These are phyloP conservation scores for Umimayanthus chanpuru DNA, from an alignment of 92 coral and sea anemone genomes.

Conservation along the genomic window DNA sequence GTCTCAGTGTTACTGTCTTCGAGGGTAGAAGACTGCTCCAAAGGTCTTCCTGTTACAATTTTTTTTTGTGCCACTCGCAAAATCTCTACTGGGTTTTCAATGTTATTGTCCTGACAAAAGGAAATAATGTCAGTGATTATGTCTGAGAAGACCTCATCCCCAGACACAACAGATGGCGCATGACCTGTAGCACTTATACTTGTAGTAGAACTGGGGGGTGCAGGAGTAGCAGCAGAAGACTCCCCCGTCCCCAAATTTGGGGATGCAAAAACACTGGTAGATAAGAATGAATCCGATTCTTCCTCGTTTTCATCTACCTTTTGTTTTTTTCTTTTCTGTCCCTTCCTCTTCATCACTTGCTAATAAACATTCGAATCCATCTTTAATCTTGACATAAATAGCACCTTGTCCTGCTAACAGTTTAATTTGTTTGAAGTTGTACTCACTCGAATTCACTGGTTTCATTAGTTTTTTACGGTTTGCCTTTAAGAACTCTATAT, in stretches of 20 bases:
- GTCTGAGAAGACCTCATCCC: slow-evolving; percentile 23
- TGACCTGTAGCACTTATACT: no score
- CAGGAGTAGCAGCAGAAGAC: neutral
- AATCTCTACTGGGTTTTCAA: slow-evolving; percentile 47
- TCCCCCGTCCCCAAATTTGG: neutral
- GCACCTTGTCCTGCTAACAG: slow-evolving; percentile 53
- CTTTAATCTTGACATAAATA: slow-evolving; percentile 28
- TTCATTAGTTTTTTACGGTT: slow-evolving; percentile 47
- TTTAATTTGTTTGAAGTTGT: slow-evolving; percentile 35
- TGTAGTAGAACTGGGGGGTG: neutral
- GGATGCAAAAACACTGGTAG: slow-evolving; percentile 16
- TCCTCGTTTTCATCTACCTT: neutral
- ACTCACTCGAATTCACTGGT: slow-evolving; percentile 47
- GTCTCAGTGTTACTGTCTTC: slow-evolving; percentile 11
- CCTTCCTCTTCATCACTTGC: neutral
- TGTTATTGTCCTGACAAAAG: slow-evolving; percentile 26
- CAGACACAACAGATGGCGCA: no score
- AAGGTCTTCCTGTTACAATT: slow-evolving; percentile 39
- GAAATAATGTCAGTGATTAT: slow-evolving; percentile 14
- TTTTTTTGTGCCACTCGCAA: slow-evolving; percentile 41
- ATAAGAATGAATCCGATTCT: neutral
- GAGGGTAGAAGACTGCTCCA: slow-evolving; percentile 1
- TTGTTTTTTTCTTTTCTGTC: neutral
- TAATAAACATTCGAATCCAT: neutral
- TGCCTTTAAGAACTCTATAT: slow-evolving; percentile 30